These are phyloP conservation scores for Bilobella aurantiaca DNA, from an alignment of 1,140 invertebrate genomes.

Conservation along the genomic window DNA sequence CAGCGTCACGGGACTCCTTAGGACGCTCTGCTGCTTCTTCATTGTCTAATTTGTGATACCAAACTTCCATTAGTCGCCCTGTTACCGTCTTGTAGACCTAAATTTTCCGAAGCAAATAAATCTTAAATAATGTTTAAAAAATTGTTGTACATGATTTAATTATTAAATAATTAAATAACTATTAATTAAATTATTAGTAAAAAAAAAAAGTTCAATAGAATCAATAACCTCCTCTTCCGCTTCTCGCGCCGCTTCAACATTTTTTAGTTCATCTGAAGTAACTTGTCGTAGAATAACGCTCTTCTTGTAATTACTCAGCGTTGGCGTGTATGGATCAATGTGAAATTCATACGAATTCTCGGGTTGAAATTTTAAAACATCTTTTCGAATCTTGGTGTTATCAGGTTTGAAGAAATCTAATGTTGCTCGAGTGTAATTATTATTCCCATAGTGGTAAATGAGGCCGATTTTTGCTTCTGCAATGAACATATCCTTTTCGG, in stretches of 20 bases:
- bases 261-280: constrained; percentile 11
- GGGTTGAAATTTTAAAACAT: constrained; percentile 11
- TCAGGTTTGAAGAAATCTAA: constrained; percentile 25
- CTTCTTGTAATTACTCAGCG: constrained; percentile 18
- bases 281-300: constrained; percentile 16
- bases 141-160: too few species aligned
- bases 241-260: constrained; percentile 14
- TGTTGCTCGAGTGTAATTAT: constrained; percentile 18
- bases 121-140: too few species aligned
- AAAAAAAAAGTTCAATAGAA: not conserved
- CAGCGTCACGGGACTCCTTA: too few species aligned
- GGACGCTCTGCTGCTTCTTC: constrained; percentile 5
- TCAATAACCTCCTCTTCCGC: constrained; percentile 21
- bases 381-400: constrained; percentile 4
- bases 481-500: constrained; percentile 38
- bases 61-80: constrained; percentile 28
- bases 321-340: constrained; percentile 16
- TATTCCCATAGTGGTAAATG: constrained; percentile 26
- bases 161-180: too few species aligned
- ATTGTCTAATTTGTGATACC: constrained; percentile 27
- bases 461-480: constrained; percentile 22
- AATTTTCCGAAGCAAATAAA: not conserved
- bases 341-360: constrained; percentile 14
- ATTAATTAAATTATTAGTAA: not conserved
- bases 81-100: constrained; percentile 27